phyloP scores from a whole-genome alignment of 1,140 invertebrate species.

The Bombus confusus region DNA sequence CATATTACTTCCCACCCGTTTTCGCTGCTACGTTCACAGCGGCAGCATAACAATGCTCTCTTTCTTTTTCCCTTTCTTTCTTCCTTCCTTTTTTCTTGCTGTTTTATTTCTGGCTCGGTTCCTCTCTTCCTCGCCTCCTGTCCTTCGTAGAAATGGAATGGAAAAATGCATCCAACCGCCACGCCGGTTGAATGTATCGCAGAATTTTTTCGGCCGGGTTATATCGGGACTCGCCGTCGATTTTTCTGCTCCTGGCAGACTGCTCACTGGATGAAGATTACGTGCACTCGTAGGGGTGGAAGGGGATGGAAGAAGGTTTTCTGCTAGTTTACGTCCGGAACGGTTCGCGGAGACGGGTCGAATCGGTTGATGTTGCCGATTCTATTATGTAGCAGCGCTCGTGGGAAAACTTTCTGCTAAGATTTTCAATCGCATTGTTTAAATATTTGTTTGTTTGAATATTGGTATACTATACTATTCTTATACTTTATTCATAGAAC shows the following conservation, averaged over 20 bases:
- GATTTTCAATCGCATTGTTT: neutral
- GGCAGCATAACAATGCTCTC: slow-evolving; percentile 12
- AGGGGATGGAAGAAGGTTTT: neutral
- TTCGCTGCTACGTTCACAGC: neutral
- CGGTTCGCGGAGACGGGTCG: neutral
- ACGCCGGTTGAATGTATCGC: slow-evolving; percentile 16
- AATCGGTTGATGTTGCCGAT: neutral
- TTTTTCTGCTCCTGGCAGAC: neutral
- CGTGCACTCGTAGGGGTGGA: neutral
- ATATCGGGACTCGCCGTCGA: slow-evolving; percentile 15
- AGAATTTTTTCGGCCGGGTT: slow-evolving; percentile 23
- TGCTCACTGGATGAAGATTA: neutral
- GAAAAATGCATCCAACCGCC: slow-evolving; percentile 18
- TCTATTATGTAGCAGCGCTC: neutral
- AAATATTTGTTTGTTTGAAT: neutral
- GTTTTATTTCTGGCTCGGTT: slow-evolving; percentile 8
- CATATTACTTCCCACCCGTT: slow-evolving; percentile 29
- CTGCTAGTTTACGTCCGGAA: neutral
- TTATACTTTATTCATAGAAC: neutral
- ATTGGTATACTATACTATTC: neutral
- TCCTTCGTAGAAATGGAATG: slow-evolving; percentile 36
- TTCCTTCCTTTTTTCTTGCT: neutral
- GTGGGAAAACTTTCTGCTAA: neutral
- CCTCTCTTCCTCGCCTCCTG: neutral
- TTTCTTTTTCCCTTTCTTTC: neutral